Base-by-base conservation (phyloP, 2,888 invertebrate genomes). In the Aproaerema taeniolella region DNA sequence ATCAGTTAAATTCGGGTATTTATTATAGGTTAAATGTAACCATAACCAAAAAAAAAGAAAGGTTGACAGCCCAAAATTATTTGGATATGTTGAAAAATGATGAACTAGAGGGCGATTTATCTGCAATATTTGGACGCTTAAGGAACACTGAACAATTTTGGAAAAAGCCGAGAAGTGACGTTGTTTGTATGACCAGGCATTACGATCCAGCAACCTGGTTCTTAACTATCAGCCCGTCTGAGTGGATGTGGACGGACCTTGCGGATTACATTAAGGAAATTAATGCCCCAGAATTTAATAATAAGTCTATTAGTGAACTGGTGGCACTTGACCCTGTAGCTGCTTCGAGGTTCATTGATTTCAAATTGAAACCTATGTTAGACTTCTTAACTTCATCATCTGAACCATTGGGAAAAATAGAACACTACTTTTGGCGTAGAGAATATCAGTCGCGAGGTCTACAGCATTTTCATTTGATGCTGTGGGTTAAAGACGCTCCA, bases 311-410 rank as follows among this genome's bases (percentile, higher is more conserved):
- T n/a, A 52, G 49, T 40, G 56, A 58, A 43, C 43, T 67, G 9
- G 57, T 66, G 31, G 56, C 56, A 10, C 38, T 38, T 4, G 63
- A 69, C 47, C 58, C 62, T n/a, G 53, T 64, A 1, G 53, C 60
- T 11, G 43, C 49, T n/a, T 59, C 60, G 1, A 35, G 61, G 32
- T 64, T 58, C 47, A 53, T 64, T 30, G 58, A 63, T 16, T 58
- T 50, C 15, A 55, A 63, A 42, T 65, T 64, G 44, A 14, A 41
- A 32, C 24, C 34, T 16, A 57, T 62, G 46, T 38, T 66, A 15
- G 56, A 58, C 14, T 66, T 67, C 36, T 38, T 63, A 11, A 47
- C 25, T 10, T 52, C 50, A 29, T 30, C 47, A 7, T 47, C 50
- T 39, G 42, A 46, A 15, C 59, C 58, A 6, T 26, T 59, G 8